Evolutionary conservation across 2,888 invertebrate genomes (phyloP), one percentile per base, ranked within the genome.

Genomic region (Trissonchulus latispiculum): DNA sequence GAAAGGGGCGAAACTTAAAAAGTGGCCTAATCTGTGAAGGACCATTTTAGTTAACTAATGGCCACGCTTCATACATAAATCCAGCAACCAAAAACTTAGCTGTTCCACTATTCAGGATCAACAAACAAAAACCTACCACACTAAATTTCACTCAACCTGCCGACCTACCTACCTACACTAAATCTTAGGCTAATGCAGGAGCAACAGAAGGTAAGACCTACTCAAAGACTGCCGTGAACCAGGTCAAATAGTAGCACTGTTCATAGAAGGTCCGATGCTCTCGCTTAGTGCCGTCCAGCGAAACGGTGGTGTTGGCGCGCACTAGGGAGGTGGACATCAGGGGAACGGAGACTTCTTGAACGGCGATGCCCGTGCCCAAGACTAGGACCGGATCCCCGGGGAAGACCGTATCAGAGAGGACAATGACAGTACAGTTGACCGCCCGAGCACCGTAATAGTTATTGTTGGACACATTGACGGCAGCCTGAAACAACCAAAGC

Each of bases 401-500:
- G n/a, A 80, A 76, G 70, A 79, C 78, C 35, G 78, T 78, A 36
- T 80, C 79, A 74, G 80, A 80, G 48, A 80, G 71, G 1, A 80
- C 78, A 3, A 77, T 72, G 78, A 82, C 79, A 29, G 76, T 75
- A 2, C 78, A 77, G 31, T 77, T 79, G 1, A 78, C 78, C 29
- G 83, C 78, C 68, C 76, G 77, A n/a, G 84, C 80, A 1, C 80
- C 75, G 70, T 83, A 80, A 77, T 81, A 84, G 77, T 84, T 84
- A 69, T 78, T 77, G 76, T 84, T 84, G 18, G 80, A 79, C 36
- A 84, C 78, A 76, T 83, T 83, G 73, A 83, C 80, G n/a, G 74
- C 73, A 76, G 84, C 83, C 84, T 84, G 80, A 67, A 81, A 78
- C 36, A 8, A 66, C 31, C 71, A 68, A 1, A 61, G n/a, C n/a